These are phyloP conservation scores for Chiroxiphia lanceolata DNA, from an alignment of 2,797 vertebrate species.

Conservation along the genomic window DNA sequence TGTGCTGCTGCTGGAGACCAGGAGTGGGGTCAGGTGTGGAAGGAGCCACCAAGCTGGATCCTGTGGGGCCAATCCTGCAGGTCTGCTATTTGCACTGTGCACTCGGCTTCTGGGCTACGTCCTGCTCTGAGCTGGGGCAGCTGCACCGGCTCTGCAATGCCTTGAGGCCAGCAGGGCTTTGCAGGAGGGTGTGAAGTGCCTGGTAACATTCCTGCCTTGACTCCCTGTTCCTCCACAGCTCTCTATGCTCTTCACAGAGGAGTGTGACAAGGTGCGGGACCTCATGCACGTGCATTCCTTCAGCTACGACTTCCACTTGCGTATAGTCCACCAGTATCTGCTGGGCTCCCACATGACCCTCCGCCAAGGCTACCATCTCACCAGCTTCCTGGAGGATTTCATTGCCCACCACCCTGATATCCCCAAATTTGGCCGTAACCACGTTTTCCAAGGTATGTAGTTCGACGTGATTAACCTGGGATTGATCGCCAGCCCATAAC, in stretches of 20 bases:
- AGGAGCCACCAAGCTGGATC: background rate
- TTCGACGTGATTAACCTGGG: background rate
- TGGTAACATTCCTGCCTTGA: background rate
- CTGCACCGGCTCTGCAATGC: background rate
- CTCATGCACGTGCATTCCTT: slow-evolving; percentile 98
- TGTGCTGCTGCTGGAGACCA: background rate
- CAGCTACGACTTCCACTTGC: slow-evolving; percentile 98
- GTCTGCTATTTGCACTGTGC: background rate
- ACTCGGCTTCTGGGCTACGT: background rate
- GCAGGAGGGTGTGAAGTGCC: background rate
- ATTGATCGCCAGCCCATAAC: background rate
- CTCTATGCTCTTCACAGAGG: slow-evolving; percentile 98
- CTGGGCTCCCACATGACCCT: slow-evolving; percentile 92
- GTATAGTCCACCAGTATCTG: slow-evolving; percentile 94
- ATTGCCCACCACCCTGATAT: slow-evolving; percentile 93
- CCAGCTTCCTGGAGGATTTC: slow-evolving; percentile 94
- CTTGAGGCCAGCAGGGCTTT: background rate
- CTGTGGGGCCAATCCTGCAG: background rate
- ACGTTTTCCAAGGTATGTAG: slow-evolving; percentile 90
- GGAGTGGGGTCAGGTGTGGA: background rate
- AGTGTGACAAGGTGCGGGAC: slow-evolving; percentile 96
- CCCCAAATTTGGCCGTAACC: slow-evolving; percentile 96
- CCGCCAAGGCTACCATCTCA: slow-evolving; percentile 94
- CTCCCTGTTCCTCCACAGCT: slow-evolving; percentile 80
- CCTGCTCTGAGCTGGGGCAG: background rate